phyloP scores from a whole-genome alignment of 2,113 vertebrate species.

The Gobio gobio region DNA sequence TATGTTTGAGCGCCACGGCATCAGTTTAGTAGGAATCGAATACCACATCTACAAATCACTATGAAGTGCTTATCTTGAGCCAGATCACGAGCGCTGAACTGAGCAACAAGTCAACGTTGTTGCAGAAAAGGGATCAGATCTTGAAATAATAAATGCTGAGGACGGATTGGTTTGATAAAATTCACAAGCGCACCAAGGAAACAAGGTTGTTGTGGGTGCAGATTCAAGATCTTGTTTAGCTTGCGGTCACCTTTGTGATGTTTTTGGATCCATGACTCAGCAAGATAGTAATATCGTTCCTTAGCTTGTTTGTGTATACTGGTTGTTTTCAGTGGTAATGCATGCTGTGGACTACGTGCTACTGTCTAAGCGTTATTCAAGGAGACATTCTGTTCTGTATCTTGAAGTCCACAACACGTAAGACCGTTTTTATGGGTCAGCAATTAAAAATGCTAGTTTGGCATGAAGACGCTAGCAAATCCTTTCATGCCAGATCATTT shows the following conservation, averaged over 20 bases:
- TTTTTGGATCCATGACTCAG: slow-evolving; percentile 38
- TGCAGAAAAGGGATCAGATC: slow-evolving; percentile 52
- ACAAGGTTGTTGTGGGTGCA: slow-evolving; percentile 45
- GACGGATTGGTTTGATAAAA: slow-evolving; percentile 52
- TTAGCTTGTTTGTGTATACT: slow-evolving; percentile 24
- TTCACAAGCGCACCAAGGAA: slow-evolving; percentile 42
- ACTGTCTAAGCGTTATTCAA: slow-evolving; percentile 39
- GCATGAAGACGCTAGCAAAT: slow-evolving; percentile 56
- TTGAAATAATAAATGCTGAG: slow-evolving; percentile 61
- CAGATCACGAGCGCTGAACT: slow-evolving; percentile 67
- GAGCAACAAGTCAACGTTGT: slow-evolving; percentile 51
- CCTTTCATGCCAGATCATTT: slow-evolving; percentile 64
- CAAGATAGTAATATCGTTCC: neutral
- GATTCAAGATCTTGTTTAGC: slow-evolving; percentile 11
- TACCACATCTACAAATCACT: slow-evolving; percentile 73
- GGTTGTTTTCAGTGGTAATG: slow-evolving; percentile 7
- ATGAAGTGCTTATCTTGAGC: slow-evolving; percentile 66
- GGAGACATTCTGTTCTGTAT: slow-evolving; percentile 51
- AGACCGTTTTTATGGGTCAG: slow-evolving; percentile 56
- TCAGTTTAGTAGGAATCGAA: slow-evolving; percentile 70
- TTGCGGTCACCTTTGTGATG: neutral
- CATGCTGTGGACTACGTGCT: neutral
- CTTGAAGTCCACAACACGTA: slow-evolving; percentile 60
- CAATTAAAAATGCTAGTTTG: slow-evolving; percentile 64
- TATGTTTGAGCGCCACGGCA: slow-evolving; percentile 65